Percentiles rank a stretch among this genome's conserved stretches.
These are phyloP conservation scores for Autographa gamma DNA, from an alignment of 2,888 invertebrate species.

Conservation along the genomic window DNA sequence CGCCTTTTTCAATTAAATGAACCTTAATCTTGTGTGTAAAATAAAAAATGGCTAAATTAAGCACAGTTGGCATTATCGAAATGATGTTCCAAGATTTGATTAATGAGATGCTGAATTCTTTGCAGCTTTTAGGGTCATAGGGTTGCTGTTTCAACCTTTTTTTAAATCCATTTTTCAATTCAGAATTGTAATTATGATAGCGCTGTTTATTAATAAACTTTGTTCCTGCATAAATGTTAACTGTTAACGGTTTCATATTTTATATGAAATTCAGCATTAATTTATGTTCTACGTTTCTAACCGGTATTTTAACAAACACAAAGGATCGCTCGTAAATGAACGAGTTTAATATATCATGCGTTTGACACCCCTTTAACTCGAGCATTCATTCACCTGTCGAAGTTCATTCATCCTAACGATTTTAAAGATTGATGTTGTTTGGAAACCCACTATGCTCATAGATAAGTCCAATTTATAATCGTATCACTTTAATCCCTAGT, in stretches of 20 bases:
- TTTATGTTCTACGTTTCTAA: constrained; percentile 39
- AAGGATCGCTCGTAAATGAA: constrained; percentile 43
- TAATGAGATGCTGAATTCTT: constrained; percentile 60
- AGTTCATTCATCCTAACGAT: constrained; percentile 61
- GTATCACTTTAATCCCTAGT: constrained; percentile 25
- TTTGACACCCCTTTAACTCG: constrained; percentile 59
- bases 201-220: constrained; percentile 47
- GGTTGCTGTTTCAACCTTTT: constrained; percentile 41
- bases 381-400: constrained; percentile 64
- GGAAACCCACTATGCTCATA: constrained; percentile 17
- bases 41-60: constrained; percentile 47
- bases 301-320: constrained; percentile 48
- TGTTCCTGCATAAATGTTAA: constrained; percentile 29
- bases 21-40: constrained; percentile 45
- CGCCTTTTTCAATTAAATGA: constrained; percentile 67
- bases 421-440: constrained; percentile 56
- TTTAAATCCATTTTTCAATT: constrained; percentile 15
- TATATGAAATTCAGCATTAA: constrained; percentile 30
- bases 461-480: constrained; percentile 22
- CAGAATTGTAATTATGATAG: constrained; percentile 34
- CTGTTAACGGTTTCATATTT: constrained; percentile 34
- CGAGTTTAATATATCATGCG: constrained; percentile 49
- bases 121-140: constrained; percentile 44
- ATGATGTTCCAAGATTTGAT: constrained; percentile 61
- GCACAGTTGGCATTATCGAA: constrained; percentile 54